Conservation (phyloP, 2,797 vertebrate genomes). For the Dicrostonyx torquatus region DNA sequence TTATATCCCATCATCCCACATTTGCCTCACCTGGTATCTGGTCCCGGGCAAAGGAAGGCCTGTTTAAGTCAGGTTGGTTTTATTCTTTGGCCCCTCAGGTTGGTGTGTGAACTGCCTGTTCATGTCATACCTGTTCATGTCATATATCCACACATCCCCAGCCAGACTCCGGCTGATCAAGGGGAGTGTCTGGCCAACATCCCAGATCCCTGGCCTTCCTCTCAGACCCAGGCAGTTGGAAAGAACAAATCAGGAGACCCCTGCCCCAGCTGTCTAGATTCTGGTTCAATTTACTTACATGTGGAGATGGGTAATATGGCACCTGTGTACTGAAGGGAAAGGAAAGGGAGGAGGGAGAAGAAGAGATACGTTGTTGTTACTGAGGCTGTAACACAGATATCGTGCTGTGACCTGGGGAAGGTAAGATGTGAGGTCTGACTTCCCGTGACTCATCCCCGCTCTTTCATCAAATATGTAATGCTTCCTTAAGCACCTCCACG, state of each 20-base stretch:
- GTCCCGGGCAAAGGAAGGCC: constrained; percentile 74
- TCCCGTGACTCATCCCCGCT: not conserved
- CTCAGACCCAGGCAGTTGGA: constrained; percentile 10
- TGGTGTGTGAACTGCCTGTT: constrained; percentile 62
- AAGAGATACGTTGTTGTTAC: not conserved
- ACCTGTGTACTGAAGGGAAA: not conserved
- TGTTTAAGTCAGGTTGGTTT: not conserved
- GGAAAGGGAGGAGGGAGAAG: too few relatives aligned
- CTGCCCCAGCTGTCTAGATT: constrained; percentile 38
- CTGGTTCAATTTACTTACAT: not conserved
- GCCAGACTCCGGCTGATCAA: constrained; percentile 90
- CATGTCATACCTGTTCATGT: constrained; percentile 76
- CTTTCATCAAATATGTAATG: not conserved
- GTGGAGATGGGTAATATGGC: constrained; percentile 17
- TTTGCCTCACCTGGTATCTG: constrained; percentile 54
- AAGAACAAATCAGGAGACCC: constrained; percentile 33
- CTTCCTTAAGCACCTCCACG: constrained; percentile 29
- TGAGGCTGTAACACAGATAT: not conserved
- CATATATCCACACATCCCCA: constrained; percentile 89
- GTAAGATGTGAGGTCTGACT: accelerated
- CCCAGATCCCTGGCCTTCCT: constrained; percentile 81
- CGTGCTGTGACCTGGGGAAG: not conserved
- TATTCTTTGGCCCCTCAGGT: constrained; percentile 71
- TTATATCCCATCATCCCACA: not conserved
- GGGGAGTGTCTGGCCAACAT: constrained; percentile 89